Base-by-base conservation (phyloP, 2,113 vertebrate genomes). In the Dermatemys mawii region DNA sequence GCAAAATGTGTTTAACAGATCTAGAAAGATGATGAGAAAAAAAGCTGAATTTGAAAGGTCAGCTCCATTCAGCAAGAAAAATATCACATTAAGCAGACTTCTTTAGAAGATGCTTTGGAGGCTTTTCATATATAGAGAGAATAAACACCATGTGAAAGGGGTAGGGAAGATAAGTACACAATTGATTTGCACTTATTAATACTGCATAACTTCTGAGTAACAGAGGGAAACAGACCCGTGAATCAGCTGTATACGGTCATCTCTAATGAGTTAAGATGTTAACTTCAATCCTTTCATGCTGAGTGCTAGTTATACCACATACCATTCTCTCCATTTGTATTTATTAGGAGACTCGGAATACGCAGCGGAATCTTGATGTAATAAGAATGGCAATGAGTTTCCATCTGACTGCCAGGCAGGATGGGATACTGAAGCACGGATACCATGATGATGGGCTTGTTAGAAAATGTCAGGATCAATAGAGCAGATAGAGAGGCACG, bases 21-120 rank as follows among this genome's bases (percentile, higher is more conserved):
- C 10, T 51, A 85, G 41, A 41, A 21, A n/a, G 19, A 9, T 57
- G 93, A 92, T 51, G 10, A 51, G 46, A 29, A 32, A 95, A 84
- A 94, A 86, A 87, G 27, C 22, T 75, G 14, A 3, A 94, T 96
- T 96, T 86, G 54, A 96, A 96, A 97, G 92, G 95, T 94, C 94
- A 94, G 35, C 32, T 89, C 86, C 89, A 83, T 95, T 94, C 90
- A 94, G 46, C 67, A 93, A 83, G 38, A 88, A 95, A 95, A 88
- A 86, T 60, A 92, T 86, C 73, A 93, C 11, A 81, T 96, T 67
- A 78, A 78, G 73, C 3, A 87, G 94, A 96, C 95, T 93, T 95
- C 87, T 85, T 95, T 95, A 78, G 83, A 93, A 95, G 94, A 94
- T 16, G 27, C 70, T 87, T 86, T 21, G 22, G 92, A 76, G 70